Evolutionary conservation across 2,113 vertebrate species (phyloP).

Genomic region (Paracyprichromis sp.): DNA sequence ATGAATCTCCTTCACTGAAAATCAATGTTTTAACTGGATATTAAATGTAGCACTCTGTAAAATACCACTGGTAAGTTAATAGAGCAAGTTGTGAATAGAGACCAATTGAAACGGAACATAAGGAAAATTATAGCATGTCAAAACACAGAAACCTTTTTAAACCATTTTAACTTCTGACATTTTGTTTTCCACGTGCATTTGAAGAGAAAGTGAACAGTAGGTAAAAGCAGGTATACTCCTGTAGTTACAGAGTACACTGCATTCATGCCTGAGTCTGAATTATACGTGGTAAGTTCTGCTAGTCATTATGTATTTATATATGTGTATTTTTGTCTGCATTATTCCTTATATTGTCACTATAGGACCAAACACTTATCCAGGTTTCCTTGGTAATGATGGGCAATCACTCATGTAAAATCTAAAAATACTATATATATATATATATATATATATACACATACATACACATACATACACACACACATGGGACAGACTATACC

Average conservation of each 20-base stretch:
- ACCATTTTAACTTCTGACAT: not conserved
- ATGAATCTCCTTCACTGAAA: not conserved
- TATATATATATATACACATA: rapidly evolving
- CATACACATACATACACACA: rapidly evolving
- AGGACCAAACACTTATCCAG: not conserved
- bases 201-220: not conserved
- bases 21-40: not conserved
- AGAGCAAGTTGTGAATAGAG: not conserved
- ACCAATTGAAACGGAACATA: not conserved
- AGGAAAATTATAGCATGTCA: not conserved
- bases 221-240: not conserved
- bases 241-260: not conserved
- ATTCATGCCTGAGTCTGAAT: not conserved
- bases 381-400: not conserved
- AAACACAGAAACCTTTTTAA: not conserved
- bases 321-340: not conserved
- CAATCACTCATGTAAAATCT: not conserved
- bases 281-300: not conserved
- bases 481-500: slow-evolving; percentile 6
- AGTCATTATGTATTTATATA: not conserved
- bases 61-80: rapidly evolving
- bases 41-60: not conserved
- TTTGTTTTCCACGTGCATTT: not conserved
- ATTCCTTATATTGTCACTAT: not conserved
- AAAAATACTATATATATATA: not conserved